A percentile compares a stretch with the other conserved stretches of the same genome.
These are phyloP conservation scores for Steatocranus sp. DNA, from an alignment of 2,797 vertebrate genomes.

Conservation along the genomic window DNA sequence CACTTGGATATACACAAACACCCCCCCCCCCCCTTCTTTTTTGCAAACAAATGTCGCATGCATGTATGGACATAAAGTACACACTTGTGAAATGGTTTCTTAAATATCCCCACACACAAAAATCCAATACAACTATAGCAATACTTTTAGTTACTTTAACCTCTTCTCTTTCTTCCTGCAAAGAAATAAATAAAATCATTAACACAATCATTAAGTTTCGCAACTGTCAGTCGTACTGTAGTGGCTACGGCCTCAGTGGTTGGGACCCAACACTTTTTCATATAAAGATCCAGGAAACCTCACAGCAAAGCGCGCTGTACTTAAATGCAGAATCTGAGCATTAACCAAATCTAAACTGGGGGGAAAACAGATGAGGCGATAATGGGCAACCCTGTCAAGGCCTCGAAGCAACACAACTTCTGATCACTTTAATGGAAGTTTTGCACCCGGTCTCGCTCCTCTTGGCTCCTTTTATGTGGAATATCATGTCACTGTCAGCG, in stretches of 20 bases:
- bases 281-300: background rate
- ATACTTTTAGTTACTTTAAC: background rate
- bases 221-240: background rate
- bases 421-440: slow-evolving; percentile 65
- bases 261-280: background rate
- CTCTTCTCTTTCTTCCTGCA: background rate
- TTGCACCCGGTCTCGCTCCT: slow-evolving; percentile 43
- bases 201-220: background rate
- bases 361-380: slow-evolving; percentile 10
- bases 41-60: background rate
- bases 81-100: background rate
- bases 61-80: background rate
- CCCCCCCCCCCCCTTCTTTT: background rate
- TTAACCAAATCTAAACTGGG: slow-evolving; percentile 27
- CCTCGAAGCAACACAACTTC: slow-evolving; percentile 57
- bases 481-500: slow-evolving; percentile 68
- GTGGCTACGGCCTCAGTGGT: background rate
- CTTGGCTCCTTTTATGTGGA: slow-evolving; percentile 61
- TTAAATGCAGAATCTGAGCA: background rate
- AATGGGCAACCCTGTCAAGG: slow-evolving; percentile 44
- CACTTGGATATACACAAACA: slow-evolving; percentile 28
- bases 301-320: background rate
- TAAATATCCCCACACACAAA: background rate
- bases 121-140: background rate
- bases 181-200: background rate